A percentile compares a stretch with the other conserved stretches of the same genome.
These are phyloP conservation scores for Gymnocheta viridis DNA, from an alignment of 2,888 invertebrate species.

Conservation along the genomic window DNA sequence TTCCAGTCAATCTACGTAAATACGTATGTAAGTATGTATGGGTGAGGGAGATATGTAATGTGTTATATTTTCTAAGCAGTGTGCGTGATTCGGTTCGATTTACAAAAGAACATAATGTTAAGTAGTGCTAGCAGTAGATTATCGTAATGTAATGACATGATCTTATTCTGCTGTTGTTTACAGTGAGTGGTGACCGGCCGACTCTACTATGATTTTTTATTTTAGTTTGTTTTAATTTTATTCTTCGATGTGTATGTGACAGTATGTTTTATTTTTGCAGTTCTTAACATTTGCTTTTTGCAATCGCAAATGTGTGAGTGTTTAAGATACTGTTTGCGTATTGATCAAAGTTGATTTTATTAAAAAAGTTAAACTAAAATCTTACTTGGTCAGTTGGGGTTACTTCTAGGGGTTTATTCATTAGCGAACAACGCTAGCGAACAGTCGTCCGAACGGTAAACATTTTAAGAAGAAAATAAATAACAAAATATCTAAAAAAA, in stretches of 20 bases:
- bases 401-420: conserved; percentile 80
- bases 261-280: conserved; percentile 40
- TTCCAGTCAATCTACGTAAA: not conserved
- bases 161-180: conserved; percentile 36
- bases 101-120: not conserved
- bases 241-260: not conserved
- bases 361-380: conserved; percentile 69
- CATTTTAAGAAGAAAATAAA: conserved; percentile 34
- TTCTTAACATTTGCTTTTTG: conserved; percentile 57
- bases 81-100: not conserved
- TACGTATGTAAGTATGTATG: not conserved
- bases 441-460: conserved; percentile 76
- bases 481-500: conserved; percentile 34
- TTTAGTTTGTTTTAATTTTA: conserved; percentile 10
- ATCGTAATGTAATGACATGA: conserved; percentile 46
- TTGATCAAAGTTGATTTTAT: conserved; percentile 53
- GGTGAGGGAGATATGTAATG: not conserved
- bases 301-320: conserved; percentile 33
- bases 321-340: conserved; percentile 61
- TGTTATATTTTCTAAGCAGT: no score
- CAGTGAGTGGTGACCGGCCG: conserved; percentile 37
- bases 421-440: conserved; percentile 81
- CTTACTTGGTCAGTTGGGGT: conserved; percentile 75
- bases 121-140: not conserved
- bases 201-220: conserved; percentile 19